These are phyloP conservation scores for Epinephelus moara DNA, from an alignment of 2,113 vertebrate species.

Conservation along the genomic window DNA sequence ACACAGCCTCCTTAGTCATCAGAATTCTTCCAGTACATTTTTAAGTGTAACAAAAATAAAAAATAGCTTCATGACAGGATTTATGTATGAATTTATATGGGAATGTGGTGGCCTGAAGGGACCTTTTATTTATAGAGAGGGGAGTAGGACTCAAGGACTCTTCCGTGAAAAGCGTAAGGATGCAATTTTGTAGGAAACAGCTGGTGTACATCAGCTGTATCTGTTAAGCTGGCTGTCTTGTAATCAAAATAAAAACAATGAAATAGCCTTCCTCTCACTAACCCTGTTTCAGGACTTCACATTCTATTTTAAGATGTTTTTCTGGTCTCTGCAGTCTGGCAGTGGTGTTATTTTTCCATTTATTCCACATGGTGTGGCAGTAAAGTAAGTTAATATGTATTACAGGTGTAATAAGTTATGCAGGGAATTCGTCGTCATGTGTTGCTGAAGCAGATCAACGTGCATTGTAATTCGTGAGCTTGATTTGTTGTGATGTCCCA, in stretches of 20 bases:
- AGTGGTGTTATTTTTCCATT: conserved; percentile 17
- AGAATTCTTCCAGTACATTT: background rate
- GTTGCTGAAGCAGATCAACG: conserved; percentile 32
- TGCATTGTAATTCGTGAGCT: conserved; percentile 33
- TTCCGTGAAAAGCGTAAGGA: conserved; percentile 29
- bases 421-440: conserved; percentile 19
- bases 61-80: conserved; percentile 32
- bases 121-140: conserved; percentile 39
- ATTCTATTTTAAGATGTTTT: conserved; percentile 54
- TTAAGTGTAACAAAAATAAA: conserved; percentile 24
- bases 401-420: conserved; percentile 26
- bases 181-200: conserved; percentile 52
- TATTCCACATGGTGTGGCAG: conserved; percentile 15
- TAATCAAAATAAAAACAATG: conserved; percentile 63
- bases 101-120: conserved; percentile 35
- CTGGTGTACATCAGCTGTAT: conserved; percentile 59
- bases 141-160: background rate
- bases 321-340: conserved; percentile 36
- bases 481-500: conserved; percentile 46
- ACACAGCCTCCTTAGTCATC: conserved; percentile 11
- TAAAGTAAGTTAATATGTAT: conserved; percentile 13
- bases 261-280: background rate
- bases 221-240: conserved; percentile 43
- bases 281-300: conserved; percentile 38
- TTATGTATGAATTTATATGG: conserved; percentile 42